These are phyloP conservation scores for Meteorus cinctellus DNA, from an alignment of 2,888 invertebrate species.

Conservation along the genomic window DNA sequence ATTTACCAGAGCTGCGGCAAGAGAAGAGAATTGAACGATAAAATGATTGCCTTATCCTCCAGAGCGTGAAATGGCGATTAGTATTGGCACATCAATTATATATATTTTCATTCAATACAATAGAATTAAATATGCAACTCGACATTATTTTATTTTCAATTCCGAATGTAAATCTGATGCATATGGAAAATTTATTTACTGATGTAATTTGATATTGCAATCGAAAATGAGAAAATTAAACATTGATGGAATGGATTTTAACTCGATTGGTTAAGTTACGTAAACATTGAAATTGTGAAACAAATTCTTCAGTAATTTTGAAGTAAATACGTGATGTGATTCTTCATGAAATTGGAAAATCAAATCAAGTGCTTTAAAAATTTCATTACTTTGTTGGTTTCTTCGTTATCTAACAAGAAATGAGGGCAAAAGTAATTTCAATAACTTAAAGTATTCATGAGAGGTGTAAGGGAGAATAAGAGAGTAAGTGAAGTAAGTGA, in stretches of 20 bases:
- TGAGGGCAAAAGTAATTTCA: slow-evolving; percentile 38
- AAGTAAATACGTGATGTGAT: slow-evolving; percentile 8
- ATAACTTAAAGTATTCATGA: slow-evolving; percentile 20
- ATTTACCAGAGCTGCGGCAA: not conserved
- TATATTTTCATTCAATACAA: not conserved
- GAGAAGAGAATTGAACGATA: slow-evolving; percentile 23
- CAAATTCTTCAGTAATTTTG: not conserved
- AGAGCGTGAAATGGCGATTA: slow-evolving; percentile 5
- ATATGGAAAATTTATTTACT: not conserved
- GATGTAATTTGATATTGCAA: not conserved
- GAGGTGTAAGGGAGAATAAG: not conserved
- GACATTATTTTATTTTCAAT: not conserved
- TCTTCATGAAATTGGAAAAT: slow-evolving; percentile 6
- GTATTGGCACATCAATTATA: slow-evolving; percentile 13
- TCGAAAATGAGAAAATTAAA: not conserved
- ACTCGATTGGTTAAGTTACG: not conserved
- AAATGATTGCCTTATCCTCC: slow-evolving; percentile 13
- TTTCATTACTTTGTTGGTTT: slow-evolving; percentile 21
- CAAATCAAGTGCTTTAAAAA: slow-evolving; percentile 23
- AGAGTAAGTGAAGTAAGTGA: slow-evolving; percentile 6
- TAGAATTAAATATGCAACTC: not conserved
- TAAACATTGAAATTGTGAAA: not conserved
- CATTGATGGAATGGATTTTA: not conserved
- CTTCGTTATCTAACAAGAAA: slow-evolving; percentile 27
- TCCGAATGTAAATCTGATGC: not conserved